phyloP scores from a whole-genome alignment of 2,113 vertebrate genomes.

The Petaurus breviceps region DNA sequence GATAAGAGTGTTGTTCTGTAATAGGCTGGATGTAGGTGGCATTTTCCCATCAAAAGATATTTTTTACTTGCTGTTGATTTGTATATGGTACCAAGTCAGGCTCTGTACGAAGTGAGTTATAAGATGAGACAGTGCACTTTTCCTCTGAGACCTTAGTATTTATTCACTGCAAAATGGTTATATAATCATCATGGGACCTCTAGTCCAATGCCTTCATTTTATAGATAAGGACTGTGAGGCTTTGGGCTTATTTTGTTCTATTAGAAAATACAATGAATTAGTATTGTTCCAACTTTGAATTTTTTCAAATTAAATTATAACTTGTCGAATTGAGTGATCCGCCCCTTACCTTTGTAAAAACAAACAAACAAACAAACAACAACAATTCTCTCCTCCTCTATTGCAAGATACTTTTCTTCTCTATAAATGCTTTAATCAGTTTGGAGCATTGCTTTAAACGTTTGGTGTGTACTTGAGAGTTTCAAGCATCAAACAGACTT shows the following conservation, averaged over 20 bases:
- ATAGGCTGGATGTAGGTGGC: background rate
- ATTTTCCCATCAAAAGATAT: constrained; percentile 9
- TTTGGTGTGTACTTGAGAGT: constrained; percentile 75
- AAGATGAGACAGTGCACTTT: background rate
- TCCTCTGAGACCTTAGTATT: background rate
- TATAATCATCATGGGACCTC: background rate
- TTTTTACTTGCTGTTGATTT: background rate
- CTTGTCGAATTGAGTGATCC: constrained; percentile 67
- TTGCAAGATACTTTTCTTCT: constrained; percentile 71
- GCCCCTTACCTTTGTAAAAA: constrained; percentile 74
- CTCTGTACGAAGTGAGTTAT: background rate
- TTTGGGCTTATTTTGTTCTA: constrained; percentile 45
- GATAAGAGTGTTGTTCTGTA: background rate
- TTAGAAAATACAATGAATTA: constrained; percentile 68
- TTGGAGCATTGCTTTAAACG: constrained; percentile 71
- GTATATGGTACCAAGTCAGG: background rate
- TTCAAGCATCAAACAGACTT: constrained; percentile 75
- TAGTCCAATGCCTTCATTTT: background rate
- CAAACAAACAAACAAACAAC: constrained; percentile 61
- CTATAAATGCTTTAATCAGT: constrained; percentile 75
- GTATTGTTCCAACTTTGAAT: constrained; percentile 73
- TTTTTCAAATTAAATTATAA: constrained; percentile 67
- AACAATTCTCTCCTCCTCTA: constrained; percentile 41
- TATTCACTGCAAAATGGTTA: background rate
- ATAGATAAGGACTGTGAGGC: background rate